phyloP scores from a whole-genome alignment of 2,113 vertebrate genomes.

The Myodes glareolus region DNA sequence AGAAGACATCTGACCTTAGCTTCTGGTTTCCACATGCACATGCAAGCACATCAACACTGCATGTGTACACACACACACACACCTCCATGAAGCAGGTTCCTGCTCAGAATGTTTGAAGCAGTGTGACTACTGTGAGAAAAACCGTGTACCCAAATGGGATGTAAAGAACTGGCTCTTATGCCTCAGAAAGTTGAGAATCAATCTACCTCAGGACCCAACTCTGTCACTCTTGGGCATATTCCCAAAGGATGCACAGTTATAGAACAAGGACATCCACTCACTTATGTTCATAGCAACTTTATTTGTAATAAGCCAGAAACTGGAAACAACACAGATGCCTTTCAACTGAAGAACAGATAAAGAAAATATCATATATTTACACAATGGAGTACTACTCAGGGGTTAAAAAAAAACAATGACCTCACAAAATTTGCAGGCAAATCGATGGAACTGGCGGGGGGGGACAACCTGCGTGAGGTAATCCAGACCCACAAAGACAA shows the following conservation, averaged over 20 bases:
- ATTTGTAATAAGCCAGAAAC: background rate
- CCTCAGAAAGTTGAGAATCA: background rate
- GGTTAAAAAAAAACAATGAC: background rate
- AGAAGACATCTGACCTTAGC: background rate
- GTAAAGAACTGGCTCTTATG: background rate
- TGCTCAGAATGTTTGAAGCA: background rate
- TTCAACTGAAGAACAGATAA: background rate
- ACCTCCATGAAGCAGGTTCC: background rate
- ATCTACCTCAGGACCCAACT: background rate
- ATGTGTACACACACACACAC: too few relatives aligned
- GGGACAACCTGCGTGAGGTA: background rate
- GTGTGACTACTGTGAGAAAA: slow-evolving; percentile 17
- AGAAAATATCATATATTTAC: background rate
- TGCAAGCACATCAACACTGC: background rate
- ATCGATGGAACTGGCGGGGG: background rate
- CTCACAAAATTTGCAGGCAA: background rate
- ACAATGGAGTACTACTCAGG: background rate
- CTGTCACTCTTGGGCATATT: background rate
- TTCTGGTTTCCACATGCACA: background rate
- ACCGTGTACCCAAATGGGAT: background rate
- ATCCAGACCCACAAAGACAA: background rate
- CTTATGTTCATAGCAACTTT: background rate
- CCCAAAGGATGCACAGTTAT: background rate
- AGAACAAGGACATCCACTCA: background rate
- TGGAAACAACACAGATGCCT: background rate